Percentiles rank a stretch among this genome's conserved stretches.
Evolutionary conservation across 2,113 vertebrate species (phyloP).

Genomic region (Pluvialis apricaria): DNA sequence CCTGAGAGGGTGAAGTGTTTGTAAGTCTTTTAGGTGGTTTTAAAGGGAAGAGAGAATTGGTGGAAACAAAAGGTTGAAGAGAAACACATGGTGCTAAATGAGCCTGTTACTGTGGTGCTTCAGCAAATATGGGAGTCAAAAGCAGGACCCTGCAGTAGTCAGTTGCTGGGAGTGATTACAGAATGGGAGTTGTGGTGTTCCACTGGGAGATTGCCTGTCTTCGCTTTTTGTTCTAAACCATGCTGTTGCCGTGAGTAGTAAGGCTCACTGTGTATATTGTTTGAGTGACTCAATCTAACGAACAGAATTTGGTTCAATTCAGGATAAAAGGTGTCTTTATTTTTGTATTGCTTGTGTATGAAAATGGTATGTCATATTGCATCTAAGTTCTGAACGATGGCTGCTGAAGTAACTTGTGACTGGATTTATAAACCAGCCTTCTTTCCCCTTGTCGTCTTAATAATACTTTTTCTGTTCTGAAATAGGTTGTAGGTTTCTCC

Average conservation of each 20-base stretch:
- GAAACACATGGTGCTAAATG: accelerated
- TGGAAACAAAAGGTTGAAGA: background rate
- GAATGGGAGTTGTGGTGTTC: background rate
- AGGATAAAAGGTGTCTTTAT: background rate
- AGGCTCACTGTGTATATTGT: background rate
- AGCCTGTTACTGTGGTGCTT: background rate
- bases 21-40: background rate
- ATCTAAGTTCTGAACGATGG: background rate
- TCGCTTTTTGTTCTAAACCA: accelerated
- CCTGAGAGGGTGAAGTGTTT: background rate
- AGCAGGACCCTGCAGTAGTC: background rate
- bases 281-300: background rate
- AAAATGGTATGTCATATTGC: background rate
- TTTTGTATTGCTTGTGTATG: background rate
- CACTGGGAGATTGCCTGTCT: accelerated
- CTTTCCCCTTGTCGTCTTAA: background rate
- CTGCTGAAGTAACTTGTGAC: background rate
- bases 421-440: background rate
- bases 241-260: accelerated
- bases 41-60: background rate
- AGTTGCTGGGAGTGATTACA: background rate
- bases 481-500: background rate
- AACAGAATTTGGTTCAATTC: background rate
- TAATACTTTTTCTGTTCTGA: background rate
- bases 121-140: accelerated